Evolutionary conservation across 2,888 invertebrate genomes (phyloP).

Genomic region (Drosophila kambysellisi): DNA sequence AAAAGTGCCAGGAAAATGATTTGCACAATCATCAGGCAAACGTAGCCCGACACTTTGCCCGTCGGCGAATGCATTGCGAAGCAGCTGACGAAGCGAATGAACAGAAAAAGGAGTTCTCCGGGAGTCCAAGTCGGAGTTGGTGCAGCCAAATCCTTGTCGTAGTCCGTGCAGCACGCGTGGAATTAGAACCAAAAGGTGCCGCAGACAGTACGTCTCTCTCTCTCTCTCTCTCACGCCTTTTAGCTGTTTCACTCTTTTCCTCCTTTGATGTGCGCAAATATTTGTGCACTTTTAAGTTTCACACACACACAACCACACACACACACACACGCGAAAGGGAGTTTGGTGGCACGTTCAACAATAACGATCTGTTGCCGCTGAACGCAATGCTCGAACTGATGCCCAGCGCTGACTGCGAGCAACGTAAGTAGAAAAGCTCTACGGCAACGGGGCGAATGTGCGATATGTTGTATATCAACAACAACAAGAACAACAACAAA

Average conservation of each 20-base stretch:
- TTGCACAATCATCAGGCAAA: slow-evolving; percentile 86
- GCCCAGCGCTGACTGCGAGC: slow-evolving; percentile 49
- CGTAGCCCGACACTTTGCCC: slow-evolving; percentile 84
- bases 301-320: slow-evolving; percentile 13
- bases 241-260: not conserved
- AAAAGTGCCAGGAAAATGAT: slow-evolving; percentile 86
- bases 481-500: slow-evolving; percentile 57
- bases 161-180: slow-evolving; percentile 72
- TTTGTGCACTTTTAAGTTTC: slow-evolving; percentile 46
- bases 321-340: slow-evolving; percentile 3
- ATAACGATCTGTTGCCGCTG: slow-evolving; percentile 70
- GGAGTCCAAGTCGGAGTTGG: slow-evolving; percentile 35
- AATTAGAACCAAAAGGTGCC: slow-evolving; percentile 63
- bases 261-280: slow-evolving; percentile 44
- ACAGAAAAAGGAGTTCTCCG: slow-evolving; percentile 7
- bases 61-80: slow-evolving; percentile 83
- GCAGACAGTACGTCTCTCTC: slow-evolving; percentile 44
- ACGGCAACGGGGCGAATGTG: slow-evolving; percentile 80
- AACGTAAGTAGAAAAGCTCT: slow-evolving; percentile 67
- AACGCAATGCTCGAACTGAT: slow-evolving; percentile 75
- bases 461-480: slow-evolving; percentile 62
- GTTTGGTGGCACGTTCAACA: slow-evolving; percentile 3
- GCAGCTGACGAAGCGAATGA: slow-evolving; percentile 7
- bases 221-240: not conserved
- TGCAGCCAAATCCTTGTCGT: slow-evolving; percentile 60